phyloP scores from a whole-genome alignment of 2,797 vertebrate genomes.

The Ateles fusciceps region DNA sequence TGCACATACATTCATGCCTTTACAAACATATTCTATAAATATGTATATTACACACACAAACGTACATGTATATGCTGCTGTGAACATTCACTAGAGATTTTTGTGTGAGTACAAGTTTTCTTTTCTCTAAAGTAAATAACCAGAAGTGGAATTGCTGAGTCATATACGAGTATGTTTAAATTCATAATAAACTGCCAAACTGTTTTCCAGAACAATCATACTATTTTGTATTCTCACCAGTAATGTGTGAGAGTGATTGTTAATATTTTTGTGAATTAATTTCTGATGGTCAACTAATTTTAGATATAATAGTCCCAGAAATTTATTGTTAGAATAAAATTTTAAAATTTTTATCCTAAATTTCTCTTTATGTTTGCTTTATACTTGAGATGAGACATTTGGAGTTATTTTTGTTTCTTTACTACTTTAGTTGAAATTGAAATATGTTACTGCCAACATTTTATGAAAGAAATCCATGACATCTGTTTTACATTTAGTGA shows the following conservation, averaged over 20 bases:
- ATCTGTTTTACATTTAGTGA: slow-evolving; percentile 83
- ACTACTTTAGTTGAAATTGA: not conserved
- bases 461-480: slow-evolving; percentile 77
- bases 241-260: not conserved
- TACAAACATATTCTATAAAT: not conserved
- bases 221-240: not conserved
- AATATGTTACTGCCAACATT: slow-evolving; percentile 58
- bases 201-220: not conserved
- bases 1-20: no score
- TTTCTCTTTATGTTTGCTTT: slow-evolving; percentile 39
- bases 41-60: not conserved
- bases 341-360: not conserved
- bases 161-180: not conserved
- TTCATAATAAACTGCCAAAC: not conserved
- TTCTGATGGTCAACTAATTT: not conserved
- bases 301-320: not conserved
- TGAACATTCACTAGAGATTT: not conserved
- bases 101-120: not conserved
- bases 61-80: not conserved
- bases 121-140: not conserved
- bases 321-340: not conserved
- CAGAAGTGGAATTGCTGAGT: not conserved
- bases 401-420: slow-evolving; percentile 30
- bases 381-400: slow-evolving; percentile 34
- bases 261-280: slow-evolving; percentile 10